Evolutionary conservation across 2,797 vertebrate genomes (phyloP).

Genomic region (Meriones psammophilus): DNA sequence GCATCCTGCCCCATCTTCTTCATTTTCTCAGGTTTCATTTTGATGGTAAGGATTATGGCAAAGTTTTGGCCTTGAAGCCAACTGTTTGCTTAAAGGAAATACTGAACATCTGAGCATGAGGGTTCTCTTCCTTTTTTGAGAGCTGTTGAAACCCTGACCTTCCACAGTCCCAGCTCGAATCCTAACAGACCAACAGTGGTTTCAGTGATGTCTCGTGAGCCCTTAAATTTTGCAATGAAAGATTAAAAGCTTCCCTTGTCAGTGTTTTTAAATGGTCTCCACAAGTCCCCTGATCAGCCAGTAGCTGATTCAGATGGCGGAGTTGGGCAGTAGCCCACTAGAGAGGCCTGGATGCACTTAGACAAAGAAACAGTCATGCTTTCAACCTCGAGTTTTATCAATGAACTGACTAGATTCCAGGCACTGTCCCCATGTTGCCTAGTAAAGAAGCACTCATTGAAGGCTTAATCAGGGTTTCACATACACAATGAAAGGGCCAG

Average conservation of each 20-base stretch:
- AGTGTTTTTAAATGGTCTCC: slow-evolving; percentile 57
- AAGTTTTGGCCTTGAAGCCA: slow-evolving; percentile 22
- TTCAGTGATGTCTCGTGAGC: background rate
- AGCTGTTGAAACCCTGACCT: slow-evolving; percentile 8
- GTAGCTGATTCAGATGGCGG: slow-evolving; percentile 52
- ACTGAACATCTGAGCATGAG: background rate
- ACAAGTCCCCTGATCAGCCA: background rate
- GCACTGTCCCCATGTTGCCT: slow-evolving; percentile 88
- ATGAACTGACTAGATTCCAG: slow-evolving; percentile 89
- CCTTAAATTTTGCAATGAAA: slow-evolving; percentile 23
- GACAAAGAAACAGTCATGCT: slow-evolving; percentile 87
- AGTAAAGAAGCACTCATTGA: slow-evolving; percentile 85
- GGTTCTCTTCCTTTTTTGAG: background rate
- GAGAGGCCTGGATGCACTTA: slow-evolving; percentile 80
- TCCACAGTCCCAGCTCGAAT: slow-evolving; percentile 4
- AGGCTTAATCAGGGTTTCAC: slow-evolving; percentile 82
- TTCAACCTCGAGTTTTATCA: slow-evolving; percentile 87
- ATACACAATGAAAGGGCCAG: slow-evolving; percentile 79
- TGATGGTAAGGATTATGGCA: slow-evolving; percentile 33
- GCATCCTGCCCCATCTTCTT: background rate
- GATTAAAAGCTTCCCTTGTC: slow-evolving; percentile 71
- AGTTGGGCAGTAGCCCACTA: slow-evolving; percentile 64
- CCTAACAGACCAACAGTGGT: background rate
- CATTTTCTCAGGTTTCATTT: background rate
- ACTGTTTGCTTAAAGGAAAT: slow-evolving; percentile 53